phyloP scores from a whole-genome alignment of 2,888 invertebrate species.

The Phyto melanocephala region DNA sequence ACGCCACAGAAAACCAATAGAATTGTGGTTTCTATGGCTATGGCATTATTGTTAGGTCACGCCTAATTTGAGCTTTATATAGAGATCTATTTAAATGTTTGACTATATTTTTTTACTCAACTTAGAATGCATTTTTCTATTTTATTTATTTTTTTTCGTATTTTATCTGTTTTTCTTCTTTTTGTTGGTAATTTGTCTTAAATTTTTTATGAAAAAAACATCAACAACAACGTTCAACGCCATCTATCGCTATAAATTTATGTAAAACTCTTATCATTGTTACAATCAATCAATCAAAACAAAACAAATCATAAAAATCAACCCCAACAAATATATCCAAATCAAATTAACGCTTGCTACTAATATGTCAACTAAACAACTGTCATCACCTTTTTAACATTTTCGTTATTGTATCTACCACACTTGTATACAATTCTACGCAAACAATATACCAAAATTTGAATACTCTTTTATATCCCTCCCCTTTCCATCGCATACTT shows the following conservation, averaged over 20 bases:
- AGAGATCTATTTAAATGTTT: neutral
- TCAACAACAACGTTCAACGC: constrained; percentile 48
- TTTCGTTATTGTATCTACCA: constrained; percentile 26
- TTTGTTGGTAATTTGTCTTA: constrained; percentile 42
- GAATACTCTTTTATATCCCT: neutral
- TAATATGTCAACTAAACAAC: constrained; percentile 48
- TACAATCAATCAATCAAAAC: constrained; percentile 40
- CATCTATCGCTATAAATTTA: constrained; percentile 32
- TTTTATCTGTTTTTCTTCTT: constrained; percentile 35
- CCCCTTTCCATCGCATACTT: neutral
- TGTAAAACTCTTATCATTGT: constrained; percentile 40
- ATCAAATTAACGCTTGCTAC: constrained; percentile 45
- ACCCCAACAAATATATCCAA: constrained; percentile 40
- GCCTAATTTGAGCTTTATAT: no score
- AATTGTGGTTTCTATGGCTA: no score
- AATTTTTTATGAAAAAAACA: constrained; percentile 16
- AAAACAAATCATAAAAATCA: constrained; percentile 41
- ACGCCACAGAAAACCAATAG: no score
- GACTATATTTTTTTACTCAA: constrained; percentile 35
- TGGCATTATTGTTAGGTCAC: no score
- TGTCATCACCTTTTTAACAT: constrained; percentile 29
- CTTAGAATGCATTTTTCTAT: constrained; percentile 56
- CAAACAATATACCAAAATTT: neutral
- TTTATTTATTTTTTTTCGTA: constrained; percentile 40
- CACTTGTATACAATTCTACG: neutral